phyloP scores from a whole-genome alignment of 37 sponge, comb jelly and placozoan genomes.

The Theonella swinhoei region DNA sequence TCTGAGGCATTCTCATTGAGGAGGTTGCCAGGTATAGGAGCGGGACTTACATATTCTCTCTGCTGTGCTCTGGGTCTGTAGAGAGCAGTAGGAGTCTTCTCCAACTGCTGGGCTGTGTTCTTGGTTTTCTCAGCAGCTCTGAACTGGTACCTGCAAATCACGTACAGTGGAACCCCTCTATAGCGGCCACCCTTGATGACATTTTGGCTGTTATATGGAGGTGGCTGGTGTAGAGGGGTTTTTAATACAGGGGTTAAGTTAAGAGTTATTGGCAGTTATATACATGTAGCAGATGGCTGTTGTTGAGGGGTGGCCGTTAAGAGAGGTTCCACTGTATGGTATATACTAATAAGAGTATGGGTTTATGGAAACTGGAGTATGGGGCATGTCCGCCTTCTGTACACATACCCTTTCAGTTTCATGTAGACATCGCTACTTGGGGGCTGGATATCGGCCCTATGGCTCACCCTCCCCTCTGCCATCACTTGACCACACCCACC shows the following conservation, averaged over 20 bases:
- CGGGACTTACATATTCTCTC: conserved; percentile 50
- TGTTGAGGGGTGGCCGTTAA: too few relatives aligned
- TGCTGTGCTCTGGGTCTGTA: conserved; percentile 48
- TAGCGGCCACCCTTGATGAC: too few relatives aligned
- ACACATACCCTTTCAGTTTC: conserved; percentile 77
- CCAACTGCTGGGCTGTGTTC: conserved; percentile 53
- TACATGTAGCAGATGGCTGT: too few relatives aligned
- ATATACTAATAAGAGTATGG: too few relatives aligned
- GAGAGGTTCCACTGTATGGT: too few relatives aligned
- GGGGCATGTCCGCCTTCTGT: not conserved
- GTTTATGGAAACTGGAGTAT: not conserved
- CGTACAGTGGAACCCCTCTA: too few relatives aligned
- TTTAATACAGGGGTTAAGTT: too few relatives aligned
- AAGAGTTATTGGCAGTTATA: too few relatives aligned
- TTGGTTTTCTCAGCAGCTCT: conserved; percentile 71
- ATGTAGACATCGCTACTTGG: conserved; percentile 62
- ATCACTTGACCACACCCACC: conserved; percentile 23
- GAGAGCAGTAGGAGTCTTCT: conserved; percentile 23
- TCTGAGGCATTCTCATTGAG: too few relatives aligned
- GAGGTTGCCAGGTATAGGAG: too few relatives aligned
- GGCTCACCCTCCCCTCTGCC: conserved; percentile 84
- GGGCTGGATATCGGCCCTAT: conserved; percentile 86
- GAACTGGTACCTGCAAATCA: conserved; percentile 65
- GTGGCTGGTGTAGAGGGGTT: too few relatives aligned
- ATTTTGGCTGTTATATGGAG: too few relatives aligned